phyloP scores from a whole-genome alignment of 2,888 invertebrate species.

The Euplagia quadripunctaria region DNA sequence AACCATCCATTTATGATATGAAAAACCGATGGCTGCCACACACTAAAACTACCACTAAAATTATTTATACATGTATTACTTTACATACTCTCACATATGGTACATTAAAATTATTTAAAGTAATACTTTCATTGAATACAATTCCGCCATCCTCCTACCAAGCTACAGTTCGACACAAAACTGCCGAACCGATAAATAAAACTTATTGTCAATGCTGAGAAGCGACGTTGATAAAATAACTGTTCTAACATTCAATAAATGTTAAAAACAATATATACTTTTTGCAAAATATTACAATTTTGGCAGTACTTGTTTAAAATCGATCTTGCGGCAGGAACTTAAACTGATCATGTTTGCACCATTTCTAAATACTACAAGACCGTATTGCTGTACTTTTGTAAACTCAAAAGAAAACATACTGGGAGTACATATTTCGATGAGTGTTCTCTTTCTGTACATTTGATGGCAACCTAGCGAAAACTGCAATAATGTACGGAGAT shows the following conservation, averaged over 20 bases:
- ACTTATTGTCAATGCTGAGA: conserved; percentile 50
- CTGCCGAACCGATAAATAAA: conserved; percentile 36
- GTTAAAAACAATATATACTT: conserved; percentile 24
- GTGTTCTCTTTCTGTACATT: not conserved
- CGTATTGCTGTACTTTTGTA: not conserved
- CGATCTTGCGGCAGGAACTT: conserved; percentile 34
- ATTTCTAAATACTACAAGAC: not conserved
- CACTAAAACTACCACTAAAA: conserved; percentile 49
- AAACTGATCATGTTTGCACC: conserved; percentile 17
- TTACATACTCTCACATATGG: conserved; percentile 60
- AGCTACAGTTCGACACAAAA: conserved; percentile 33
- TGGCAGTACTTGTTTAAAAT: conserved; percentile 37
- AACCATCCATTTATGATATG: conserved; percentile 35
- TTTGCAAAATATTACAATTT: conserved; percentile 32
- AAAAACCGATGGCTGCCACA: conserved; percentile 51
- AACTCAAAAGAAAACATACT: too few species aligned
- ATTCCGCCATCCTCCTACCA: conserved; percentile 47
- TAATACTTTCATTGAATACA: conserved; percentile 84
- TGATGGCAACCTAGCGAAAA: too few species aligned
- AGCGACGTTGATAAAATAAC: conserved; percentile 36
- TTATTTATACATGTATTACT: conserved; percentile 65
- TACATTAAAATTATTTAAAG: conserved; percentile 63
- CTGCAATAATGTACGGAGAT: too few species aligned
- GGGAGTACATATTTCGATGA: not conserved
- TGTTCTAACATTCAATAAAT: conserved; percentile 34